These are phyloP conservation scores for Glyphotaelius pellucidus DNA, from an alignment of 2,888 invertebrate species.

Conservation along the genomic window DNA sequence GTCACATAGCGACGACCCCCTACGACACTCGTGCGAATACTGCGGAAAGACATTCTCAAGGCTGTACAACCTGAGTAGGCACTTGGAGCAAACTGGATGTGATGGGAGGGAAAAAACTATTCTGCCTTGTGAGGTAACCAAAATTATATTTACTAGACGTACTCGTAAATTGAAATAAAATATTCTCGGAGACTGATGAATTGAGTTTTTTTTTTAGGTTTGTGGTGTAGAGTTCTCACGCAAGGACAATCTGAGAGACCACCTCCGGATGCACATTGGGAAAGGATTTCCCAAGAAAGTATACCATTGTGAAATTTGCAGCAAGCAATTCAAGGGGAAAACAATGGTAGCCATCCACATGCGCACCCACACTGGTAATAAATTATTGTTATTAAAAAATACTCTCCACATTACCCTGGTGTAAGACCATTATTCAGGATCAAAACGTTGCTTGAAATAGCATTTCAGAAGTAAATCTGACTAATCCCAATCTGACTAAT, in stretches of 20 bases:
- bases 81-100: slow-evolving; percentile 83
- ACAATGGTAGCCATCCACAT: slow-evolving; percentile 76
- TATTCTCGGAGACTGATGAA: neutral
- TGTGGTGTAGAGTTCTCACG: slow-evolving; percentile 77
- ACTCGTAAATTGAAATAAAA: neutral
- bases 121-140: slow-evolving; percentile 71
- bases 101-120: slow-evolving; percentile 74
- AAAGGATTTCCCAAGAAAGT: slow-evolving; percentile 77
- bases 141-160: neutral
- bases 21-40: slow-evolving; percentile 78
- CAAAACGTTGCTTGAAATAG: too few relatives aligned
- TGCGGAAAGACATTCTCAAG: slow-evolving; percentile 86
- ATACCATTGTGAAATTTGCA: slow-evolving; percentile 81
- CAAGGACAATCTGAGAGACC: slow-evolving; percentile 85
- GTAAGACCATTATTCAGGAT: neutral
- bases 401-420: too few relatives aligned
- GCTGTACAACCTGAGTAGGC: slow-evolving; percentile 85
- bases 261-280: slow-evolving; percentile 83
- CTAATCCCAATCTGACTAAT: too few relatives aligned
- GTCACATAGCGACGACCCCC: slow-evolving; percentile 75
- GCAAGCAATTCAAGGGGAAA: slow-evolving; percentile 81
- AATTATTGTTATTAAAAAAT: neutral
- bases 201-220: slow-evolving; percentile 70
- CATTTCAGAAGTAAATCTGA: too few relatives aligned
- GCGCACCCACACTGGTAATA: slow-evolving; percentile 69